These are phyloP conservation scores for Hippolais icterina DNA, from an alignment of 2,113 vertebrate genomes.

Conservation along the genomic window DNA sequence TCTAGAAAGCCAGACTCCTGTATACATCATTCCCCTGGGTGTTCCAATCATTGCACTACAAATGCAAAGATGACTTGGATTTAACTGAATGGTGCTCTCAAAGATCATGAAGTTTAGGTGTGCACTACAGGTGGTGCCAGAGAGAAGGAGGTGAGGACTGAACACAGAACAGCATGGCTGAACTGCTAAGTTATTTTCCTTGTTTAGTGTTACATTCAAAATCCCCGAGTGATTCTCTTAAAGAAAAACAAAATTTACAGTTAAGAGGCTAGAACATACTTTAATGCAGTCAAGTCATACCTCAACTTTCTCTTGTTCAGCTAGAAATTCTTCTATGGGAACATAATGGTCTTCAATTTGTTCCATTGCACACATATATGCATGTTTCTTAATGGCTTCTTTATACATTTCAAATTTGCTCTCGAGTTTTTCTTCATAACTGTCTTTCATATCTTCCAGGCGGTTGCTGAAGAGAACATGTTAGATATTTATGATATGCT, in stretches of 20 bases:
- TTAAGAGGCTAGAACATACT: background rate
- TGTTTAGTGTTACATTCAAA: background rate
- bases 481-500: background rate
- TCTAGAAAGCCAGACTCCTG: background rate
- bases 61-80: background rate
- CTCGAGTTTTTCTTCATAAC: constrained; percentile 85
- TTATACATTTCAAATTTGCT: constrained; percentile 90
- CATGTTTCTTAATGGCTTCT: constrained; percentile 87
- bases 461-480: constrained; percentile 70
- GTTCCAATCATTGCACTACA: background rate
- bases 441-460: constrained; percentile 84
- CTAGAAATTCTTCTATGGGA: constrained; percentile 81
- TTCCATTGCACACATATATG: constrained; percentile 84
- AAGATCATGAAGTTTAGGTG: background rate
- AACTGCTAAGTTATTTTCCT: background rate
- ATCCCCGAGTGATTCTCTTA: background rate
- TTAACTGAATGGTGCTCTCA: background rate
- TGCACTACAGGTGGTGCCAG: background rate
- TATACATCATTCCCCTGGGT: background rate
- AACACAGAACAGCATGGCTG: background rate
- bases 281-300: constrained; percentile 51
- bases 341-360: constrained; percentile 84
- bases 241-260: background rate
- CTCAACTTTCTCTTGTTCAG: constrained; percentile 84
- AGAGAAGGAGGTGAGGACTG: background rate